Evolutionary conservation across 2,797 vertebrate species (phyloP), one percentile per base, ranked within the genome.

Genomic region (Holocentrus rufus): DNA sequence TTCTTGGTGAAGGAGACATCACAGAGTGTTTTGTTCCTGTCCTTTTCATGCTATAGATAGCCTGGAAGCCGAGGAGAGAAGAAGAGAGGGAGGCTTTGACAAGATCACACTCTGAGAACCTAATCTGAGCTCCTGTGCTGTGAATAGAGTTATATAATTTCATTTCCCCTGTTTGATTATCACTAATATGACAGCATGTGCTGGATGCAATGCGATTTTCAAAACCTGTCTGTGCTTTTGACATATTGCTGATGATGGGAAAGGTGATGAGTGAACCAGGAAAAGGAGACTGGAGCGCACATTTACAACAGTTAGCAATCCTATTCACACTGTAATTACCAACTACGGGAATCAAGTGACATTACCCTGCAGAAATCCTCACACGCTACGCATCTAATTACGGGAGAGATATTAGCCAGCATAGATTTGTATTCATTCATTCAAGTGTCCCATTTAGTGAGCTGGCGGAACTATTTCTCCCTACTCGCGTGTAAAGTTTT

Each of bases 111-210:
- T 30, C 54, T 34, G 55, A 53, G 76, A 74, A 34, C 23, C 44
- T 63, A 74, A 77, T 69, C 52, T 44, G 53, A 74, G 69, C 56
- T 68, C 47, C 64, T 7, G 65, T 22, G 55, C 60, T 57, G 14
- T 36, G 63, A 81, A 68, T 65, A 57, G 49, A 67, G 9, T 76
- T 71, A 71, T 50, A 77, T 74, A 55, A 81, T 64, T 46, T 74
- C 1, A 66, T 69, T 76, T 77, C 64, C 5, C 0, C 65, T 52
- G 58, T 77, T 74, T 78, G 57, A 80, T 58, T 44, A 66, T 63
- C 60, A 18, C 46, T 36, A 49, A 77, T 76, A 56, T 75, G 82
- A 72, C 72, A 76, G 60, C 30, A 25, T 20, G 55, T 36, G 42
- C 39, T 44, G 34, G 17, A 76, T 52, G 54, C 4, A 1, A 58